These are phyloP conservation scores for Polydrusus cervinus DNA, from an alignment of 2,888 invertebrate genomes.

Conservation along the genomic window DNA sequence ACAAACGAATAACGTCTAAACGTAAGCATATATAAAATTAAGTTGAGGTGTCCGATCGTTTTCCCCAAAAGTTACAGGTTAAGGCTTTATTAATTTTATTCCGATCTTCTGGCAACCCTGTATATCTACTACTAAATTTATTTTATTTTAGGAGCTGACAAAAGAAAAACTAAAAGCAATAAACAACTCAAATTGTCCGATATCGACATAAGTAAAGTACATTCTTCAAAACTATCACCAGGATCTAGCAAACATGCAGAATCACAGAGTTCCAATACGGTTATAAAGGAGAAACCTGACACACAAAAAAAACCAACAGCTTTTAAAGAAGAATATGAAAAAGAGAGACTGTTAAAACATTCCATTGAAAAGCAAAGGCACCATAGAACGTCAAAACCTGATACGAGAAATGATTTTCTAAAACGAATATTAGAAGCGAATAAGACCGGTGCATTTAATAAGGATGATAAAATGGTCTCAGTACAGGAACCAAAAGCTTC, in stretches of 20 bases:
- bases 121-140: not conserved
- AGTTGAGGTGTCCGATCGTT: no score
- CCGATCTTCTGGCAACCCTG: no score
- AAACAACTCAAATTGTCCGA: not conserved
- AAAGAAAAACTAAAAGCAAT: not conserved
- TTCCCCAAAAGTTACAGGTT: no score
- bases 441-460: slow-evolving; percentile 14
- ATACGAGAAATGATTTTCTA: slow-evolving; percentile 29
- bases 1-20: no score
- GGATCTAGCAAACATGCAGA: not conserved
- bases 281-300: not conserved
- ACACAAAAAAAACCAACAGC: slow-evolving; percentile 2
- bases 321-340: not conserved
- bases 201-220: not conserved
- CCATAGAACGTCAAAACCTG: not conserved
- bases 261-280: not conserved
- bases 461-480: not conserved
- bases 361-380: not conserved
- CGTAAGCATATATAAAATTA: no score
- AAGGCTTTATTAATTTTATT: no score
- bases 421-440: slow-evolving; percentile 45
- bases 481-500: slow-evolving; percentile 10
- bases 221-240: not conserved
- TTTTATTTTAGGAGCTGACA: not conserved
- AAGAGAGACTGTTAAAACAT: not conserved